Conservation (phyloP, 2,797 vertebrate genomes). For the Trachops cirrhosus region DNA sequence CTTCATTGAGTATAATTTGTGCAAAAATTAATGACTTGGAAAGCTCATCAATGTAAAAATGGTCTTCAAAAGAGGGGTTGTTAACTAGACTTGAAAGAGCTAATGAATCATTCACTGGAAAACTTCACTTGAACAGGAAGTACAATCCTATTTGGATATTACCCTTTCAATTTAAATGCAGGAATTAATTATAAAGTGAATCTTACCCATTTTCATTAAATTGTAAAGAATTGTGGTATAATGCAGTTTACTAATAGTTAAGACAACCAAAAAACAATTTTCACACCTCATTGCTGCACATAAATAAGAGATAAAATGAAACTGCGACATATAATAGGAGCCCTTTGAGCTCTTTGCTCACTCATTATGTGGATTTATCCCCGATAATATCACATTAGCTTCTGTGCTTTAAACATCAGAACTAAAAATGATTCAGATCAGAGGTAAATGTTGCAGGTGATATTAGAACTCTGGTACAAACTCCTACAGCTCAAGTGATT, state of each 20-base stretch:
- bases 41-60: background rate
- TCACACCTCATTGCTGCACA: constrained; percentile 69
- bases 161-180: constrained; percentile 49
- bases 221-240: constrained; percentile 22
- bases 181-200: constrained; percentile 62
- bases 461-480: constrained; percentile 38
- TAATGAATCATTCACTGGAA: constrained; percentile 65
- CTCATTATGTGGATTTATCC: constrained; percentile 51
- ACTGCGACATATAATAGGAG: constrained; percentile 37
- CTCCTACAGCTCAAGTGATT: constrained; percentile 37
- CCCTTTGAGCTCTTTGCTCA: constrained; percentile 54
- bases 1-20: constrained; percentile 17
- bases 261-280: constrained; percentile 67
- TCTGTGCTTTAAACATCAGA: constrained; percentile 51
- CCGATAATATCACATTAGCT: constrained; percentile 24
- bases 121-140: constrained; percentile 42
- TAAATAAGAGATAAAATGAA: constrained; percentile 74
- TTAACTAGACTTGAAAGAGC: constrained; percentile 51
- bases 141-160: constrained; percentile 12
- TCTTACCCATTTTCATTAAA: constrained; percentile 56
- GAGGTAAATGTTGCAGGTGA: constrained; percentile 54
- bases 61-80: background rate
- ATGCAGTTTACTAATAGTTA: constrained; percentile 59
- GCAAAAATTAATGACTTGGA: constrained; percentile 20
- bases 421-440: constrained; percentile 61